Conservation (phyloP, 2,113 vertebrate species). For the Delphinus delphis region DNA sequence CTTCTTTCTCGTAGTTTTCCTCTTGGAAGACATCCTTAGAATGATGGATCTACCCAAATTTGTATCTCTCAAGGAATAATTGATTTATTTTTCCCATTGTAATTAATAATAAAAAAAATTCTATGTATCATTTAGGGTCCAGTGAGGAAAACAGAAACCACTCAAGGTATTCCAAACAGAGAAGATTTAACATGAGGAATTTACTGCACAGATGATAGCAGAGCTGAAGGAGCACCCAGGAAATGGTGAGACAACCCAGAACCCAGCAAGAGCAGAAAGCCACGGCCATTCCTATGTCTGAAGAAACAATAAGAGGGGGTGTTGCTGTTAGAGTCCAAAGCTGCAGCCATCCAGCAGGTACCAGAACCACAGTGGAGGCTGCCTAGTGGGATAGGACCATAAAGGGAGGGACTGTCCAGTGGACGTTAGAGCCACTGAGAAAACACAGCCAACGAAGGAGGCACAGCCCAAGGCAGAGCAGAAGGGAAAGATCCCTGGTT, state of each 20-base stretch:
- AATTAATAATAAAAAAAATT: not conserved
- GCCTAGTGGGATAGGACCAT: not conserved
- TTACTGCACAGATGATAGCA: not conserved
- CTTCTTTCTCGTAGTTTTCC: conserved; percentile 17
- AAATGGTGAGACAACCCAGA: not conserved
- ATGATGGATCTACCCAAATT: not conserved
- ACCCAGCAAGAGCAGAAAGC: not conserved
- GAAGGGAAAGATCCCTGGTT: not conserved
- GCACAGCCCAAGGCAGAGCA: not conserved
- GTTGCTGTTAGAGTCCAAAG: not conserved
- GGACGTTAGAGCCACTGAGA: not conserved
- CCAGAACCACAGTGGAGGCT: not conserved
- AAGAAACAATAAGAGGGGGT: not conserved
- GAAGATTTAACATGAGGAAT: not conserved
- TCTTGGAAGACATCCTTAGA: not conserved
- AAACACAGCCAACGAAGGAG: not conserved
- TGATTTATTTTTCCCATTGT: not conserved
- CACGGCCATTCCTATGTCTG: not conserved
- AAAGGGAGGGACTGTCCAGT: not conserved
- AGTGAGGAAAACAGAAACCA: not conserved
- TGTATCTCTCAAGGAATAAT: not conserved
- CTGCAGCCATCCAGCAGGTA: not conserved
- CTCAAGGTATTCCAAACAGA: not conserved
- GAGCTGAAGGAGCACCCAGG: not conserved
- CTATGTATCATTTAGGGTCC: not conserved